Base-by-base conservation (phyloP, 2,888 invertebrate species). In the Zygogramma bicolorata region DNA sequence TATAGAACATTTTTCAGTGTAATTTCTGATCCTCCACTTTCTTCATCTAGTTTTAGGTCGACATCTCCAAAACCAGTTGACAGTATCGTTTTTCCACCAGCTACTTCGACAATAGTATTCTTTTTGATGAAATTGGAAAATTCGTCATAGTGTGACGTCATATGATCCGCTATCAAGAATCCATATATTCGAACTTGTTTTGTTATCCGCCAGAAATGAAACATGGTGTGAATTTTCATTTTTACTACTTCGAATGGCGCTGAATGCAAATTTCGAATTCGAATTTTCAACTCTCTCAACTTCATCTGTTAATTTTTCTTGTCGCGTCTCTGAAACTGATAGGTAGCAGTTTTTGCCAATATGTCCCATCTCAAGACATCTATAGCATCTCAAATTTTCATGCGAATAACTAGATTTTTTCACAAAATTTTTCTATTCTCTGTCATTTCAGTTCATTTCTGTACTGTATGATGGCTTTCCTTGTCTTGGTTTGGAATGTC, bases 351-450 rank as follows among this genome's bases (percentile, higher is more conserved):
- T 42, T 63, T 46, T 25, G 15, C 63, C 63, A 22, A 46, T 46
- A 27, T 46, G 46, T n/a, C 15, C 63, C 42, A 25, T 63, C 20
- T 42, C 15, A 1, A 46, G 63, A 46, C 46, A 63, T 63, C 42
- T 40, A 10, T 40, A 63, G 25, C 46, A 63, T 29, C 31, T 63
- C 61, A 40, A 22, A 22, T 22, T n/a, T n/a, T 38, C 61, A 6
- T 61, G 40, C 5, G 61, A n/a, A 42, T 25, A 42, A 63, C 31
- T 31, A 10, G 31, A 10, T 31, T 63, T 63, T 40, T 18, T 18
- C 22, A 8, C 15, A 13, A n/a, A n/a, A n/a, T 15, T 57, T 6
- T 5, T 57, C 1, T 6, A 1, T 8, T 25, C n/a, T n/a, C 27
- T 57, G 4, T 22, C 3, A 25, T n/a, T 57, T 27, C 27, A 10